Evolutionary conservation across 2,888 invertebrate species (phyloP).

Genomic region (Agrotis puta): DNA sequence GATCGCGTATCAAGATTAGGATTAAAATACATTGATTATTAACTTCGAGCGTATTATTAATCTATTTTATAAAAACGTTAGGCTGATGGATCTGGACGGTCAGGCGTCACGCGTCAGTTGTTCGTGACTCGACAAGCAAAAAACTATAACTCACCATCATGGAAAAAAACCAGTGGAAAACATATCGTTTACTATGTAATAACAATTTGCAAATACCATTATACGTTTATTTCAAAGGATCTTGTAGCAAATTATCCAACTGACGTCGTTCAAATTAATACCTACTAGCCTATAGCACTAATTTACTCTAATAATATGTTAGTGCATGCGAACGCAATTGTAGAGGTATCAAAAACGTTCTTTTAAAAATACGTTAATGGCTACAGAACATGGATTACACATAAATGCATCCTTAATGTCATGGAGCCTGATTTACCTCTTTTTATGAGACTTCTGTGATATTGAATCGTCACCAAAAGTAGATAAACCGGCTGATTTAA

Average conservation of each 20-base stretch:
- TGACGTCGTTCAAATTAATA: constrained; percentile 12
- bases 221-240: constrained; percentile 21
- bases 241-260: constrained; percentile 33
- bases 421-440: not conserved
- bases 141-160: not conserved
- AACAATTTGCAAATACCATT: constrained; percentile 27
- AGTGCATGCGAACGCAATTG: constrained; percentile 36
- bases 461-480: no score
- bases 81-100: no score
- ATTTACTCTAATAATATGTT: constrained; percentile 53
- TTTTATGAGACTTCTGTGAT: no score
- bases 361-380: constrained; percentile 9
- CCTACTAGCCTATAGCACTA: constrained; percentile 22
- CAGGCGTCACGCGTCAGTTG: no score
- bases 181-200: not conserved
- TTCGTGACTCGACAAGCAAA: not conserved
- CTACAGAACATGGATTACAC: not conserved
- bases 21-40: no score
- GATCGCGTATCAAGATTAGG: no score
- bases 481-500: no score
- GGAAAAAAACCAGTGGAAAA: not conserved
- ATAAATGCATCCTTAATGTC: no score
- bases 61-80: no score
- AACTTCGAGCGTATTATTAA: no score
- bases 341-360: constrained; percentile 18